Evolutionary conservation across 2,113 vertebrate genomes (phyloP).

Genomic region (Sus scrofa): T2T-Sscrofa CM000830.6:125922001-125922500

Average conservation of each 20-base stretch:
- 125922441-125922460: neutral
- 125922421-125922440: neutral
- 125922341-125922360: neutral
- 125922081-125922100: neutral
- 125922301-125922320: neutral
- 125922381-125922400: neutral
- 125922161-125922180: neutral
- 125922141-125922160: neutral
- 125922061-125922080: neutral
- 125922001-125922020: neutral
- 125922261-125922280: neutral
- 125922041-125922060: neutral
- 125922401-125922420: neutral
- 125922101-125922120: neutral
- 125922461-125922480: neutral
- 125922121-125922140: neutral
- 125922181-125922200: neutral
- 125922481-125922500: neutral
- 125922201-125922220: neutral
- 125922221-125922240: neutral
- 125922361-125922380: neutral
- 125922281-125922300: neutral
- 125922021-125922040: neutral
- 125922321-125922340: neutral
- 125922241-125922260: slow-evolving; percentile 1